A percentile compares a stretch with the other conserved stretches of the same genome.
Conservation (phyloP, 2,113 vertebrate genomes). For the Nothobranchius furzeri region DNA sequence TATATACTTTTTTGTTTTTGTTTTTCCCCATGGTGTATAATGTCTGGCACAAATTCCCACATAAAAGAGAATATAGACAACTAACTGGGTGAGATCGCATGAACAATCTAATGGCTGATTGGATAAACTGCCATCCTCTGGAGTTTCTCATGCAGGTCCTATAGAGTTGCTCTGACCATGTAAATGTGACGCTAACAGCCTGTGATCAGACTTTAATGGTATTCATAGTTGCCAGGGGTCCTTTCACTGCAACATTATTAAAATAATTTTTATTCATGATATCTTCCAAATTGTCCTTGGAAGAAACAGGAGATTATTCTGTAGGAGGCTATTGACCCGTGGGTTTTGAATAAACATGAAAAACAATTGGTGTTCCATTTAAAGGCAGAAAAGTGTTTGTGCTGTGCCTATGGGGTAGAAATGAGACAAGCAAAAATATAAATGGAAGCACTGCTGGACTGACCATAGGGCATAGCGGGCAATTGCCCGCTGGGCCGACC, state of each 20-base stretch:
- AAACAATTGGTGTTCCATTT: constrained; percentile 79
- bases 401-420: constrained; percentile 39
- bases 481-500: too few relatives aligned
- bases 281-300: constrained; percentile 83
- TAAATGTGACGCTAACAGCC: constrained; percentile 71
- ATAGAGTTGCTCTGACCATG: constrained; percentile 57
- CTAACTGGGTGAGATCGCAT: constrained; percentile 31
- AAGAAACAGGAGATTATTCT: constrained; percentile 73
- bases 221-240: constrained; percentile 80
- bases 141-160: constrained; percentile 42
- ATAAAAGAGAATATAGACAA: constrained; percentile 31
- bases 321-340: constrained; percentile 68
- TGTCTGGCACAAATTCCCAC: constrained; percentile 28
- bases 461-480: too few relatives aligned
- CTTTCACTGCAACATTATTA: constrained; percentile 74
- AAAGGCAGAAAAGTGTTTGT: constrained; percentile 62
- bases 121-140: constrained; percentile 48
- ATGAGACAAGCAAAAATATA: constrained; percentile 38
- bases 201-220: constrained; percentile 76
- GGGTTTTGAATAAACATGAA: constrained; percentile 83
- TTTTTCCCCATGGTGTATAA: constrained; percentile 8
- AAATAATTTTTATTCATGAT: constrained; percentile 84
- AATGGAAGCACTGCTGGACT: constrained; percentile 68
- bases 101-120: constrained; percentile 44
- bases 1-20: too few relatives aligned